phyloP scores from a whole-genome alignment of 1,140 invertebrate species.

The Druon quercuslanigerum region DNA sequence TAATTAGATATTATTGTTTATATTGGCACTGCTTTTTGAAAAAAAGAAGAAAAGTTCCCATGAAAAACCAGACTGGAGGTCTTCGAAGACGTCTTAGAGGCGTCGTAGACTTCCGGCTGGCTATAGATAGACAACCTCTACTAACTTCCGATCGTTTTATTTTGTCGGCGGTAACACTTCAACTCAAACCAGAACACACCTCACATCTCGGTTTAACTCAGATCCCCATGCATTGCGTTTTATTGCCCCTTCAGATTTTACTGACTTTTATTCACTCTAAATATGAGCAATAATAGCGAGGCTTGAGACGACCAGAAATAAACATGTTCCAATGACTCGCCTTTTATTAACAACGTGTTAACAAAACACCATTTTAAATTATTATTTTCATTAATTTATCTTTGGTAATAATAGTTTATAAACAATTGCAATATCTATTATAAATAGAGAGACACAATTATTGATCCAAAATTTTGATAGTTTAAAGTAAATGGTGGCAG shows the following conservation, averaged over 20 bases:
- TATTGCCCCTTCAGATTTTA: constrained; percentile 8
- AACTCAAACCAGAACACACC: constrained; percentile 8
- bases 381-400: too few relatives aligned
- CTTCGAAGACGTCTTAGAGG: constrained; percentile 17
- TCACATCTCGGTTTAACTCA: background rate
- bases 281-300: background rate
- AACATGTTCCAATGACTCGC: background rate
- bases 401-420: too few relatives aligned
- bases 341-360: too few relatives aligned
- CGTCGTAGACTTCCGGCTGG: constrained; percentile 44
- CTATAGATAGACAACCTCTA: constrained; percentile 62
- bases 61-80: constrained; percentile 9
- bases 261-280: background rate
- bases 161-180: constrained; percentile 41
- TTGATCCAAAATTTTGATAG: too few relatives aligned
- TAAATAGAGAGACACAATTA: too few relatives aligned
- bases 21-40: background rate
- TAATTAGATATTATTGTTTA: background rate
- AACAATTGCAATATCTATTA: too few relatives aligned
- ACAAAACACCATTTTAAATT: too few relatives aligned
- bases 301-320: background rate
- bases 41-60: background rate
- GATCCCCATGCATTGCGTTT: background rate
- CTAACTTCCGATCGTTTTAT: constrained; percentile 59
- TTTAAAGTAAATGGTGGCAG: too few relatives aligned